Evolutionary conservation across 2,797 vertebrate species (phyloP), one percentile per base, ranked within the genome.

Genomic region (Salarias fasciatus): DNA sequence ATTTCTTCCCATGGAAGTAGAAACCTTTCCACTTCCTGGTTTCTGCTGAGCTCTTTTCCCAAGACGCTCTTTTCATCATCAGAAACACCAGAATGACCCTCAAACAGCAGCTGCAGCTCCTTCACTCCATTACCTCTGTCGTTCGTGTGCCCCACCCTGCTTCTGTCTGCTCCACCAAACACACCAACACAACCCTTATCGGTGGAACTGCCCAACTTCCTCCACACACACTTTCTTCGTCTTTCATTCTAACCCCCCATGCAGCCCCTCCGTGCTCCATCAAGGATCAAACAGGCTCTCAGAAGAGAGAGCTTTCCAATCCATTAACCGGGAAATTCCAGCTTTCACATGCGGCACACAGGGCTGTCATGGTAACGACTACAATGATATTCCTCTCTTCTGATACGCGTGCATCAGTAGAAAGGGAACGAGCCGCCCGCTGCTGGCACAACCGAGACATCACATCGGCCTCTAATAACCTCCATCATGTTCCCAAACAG

Each of bases 231-330:
- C 47, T 30, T 0, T 28, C 18, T n/a, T n/a, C 18, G 3, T 24
- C 56, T 68, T n/a, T 44, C 33, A 33, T 53, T 85, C 85, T 63
- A 77, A 78, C 83, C 52, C 75, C 57, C 41, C 18, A 18, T 18
- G 84, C 71, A 55, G 63, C 63, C 80, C 18, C 64, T 64, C 73
- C 11, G 30, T 15, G 28, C 69, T 82, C 59, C 57, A 68, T n/a
- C 10, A 35, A 72, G 73, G 79, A 87, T 89, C 85, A 88, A 88
- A 85, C 69, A 60, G 60, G 77, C 75, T 84, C 89, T 82, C 72
- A 66, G 70, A 61, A 49, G 61, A 80, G 72, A 84, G 57, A 63
- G 63, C 71, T 77, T 88, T 89, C 77, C 81, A 72, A 83, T 80
- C 87, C 85, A 87, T 87, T 88, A 84, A 77, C 75, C 68, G 11